Percentiles rank a stretch among this genome's conserved stretches.
Conservation (phyloP, 1,140 invertebrate species). For the Apis cerana region DNA sequence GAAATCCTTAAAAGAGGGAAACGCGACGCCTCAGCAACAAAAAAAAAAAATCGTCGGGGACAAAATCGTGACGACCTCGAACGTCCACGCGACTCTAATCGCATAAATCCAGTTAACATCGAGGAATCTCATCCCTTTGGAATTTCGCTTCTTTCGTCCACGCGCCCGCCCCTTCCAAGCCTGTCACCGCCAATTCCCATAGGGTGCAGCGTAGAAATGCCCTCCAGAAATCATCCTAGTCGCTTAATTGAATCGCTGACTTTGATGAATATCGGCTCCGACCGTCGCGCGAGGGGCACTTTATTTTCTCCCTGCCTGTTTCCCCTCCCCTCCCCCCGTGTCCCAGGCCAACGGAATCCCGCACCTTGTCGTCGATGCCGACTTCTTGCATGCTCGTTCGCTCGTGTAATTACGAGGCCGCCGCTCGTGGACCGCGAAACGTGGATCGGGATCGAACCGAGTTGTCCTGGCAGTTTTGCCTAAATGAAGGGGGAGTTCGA, state of each 20-base stretch:
- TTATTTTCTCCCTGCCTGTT: conserved; percentile 59
- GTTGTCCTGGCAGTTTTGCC: neutral
- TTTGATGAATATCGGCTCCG: conserved; percentile 72
- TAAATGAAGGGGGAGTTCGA: neutral
- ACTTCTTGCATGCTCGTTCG: conserved; percentile 62
- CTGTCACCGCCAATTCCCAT: conserved; percentile 11
- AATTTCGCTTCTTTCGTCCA: conserved; percentile 8
- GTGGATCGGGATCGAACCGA: conserved; percentile 3
- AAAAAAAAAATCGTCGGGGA: neutral
- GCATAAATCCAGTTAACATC: neutral
- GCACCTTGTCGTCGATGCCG: conserved; percentile 41
- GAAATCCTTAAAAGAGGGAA: too few species aligned
- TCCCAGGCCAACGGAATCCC: neutral
- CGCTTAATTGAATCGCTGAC: conserved; percentile 74
- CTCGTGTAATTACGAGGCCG: conserved; percentile 64
- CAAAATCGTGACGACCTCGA: neutral
- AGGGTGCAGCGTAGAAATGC: conserved; percentile 49
- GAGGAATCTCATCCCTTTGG: neutral
- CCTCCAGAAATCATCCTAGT: conserved; percentile 66
- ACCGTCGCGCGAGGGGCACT: conserved; percentile 48
- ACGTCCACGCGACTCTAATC: neutral
- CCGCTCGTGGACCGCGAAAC: conserved; percentile 19
- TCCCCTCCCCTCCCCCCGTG: neutral
- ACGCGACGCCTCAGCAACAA: neutral
- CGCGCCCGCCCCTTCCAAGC: too few species aligned